phyloP scores from a whole-genome alignment of 30 jellyfish, hydroid and myxozoan species.

The Hydra vulgaris region DNA sequence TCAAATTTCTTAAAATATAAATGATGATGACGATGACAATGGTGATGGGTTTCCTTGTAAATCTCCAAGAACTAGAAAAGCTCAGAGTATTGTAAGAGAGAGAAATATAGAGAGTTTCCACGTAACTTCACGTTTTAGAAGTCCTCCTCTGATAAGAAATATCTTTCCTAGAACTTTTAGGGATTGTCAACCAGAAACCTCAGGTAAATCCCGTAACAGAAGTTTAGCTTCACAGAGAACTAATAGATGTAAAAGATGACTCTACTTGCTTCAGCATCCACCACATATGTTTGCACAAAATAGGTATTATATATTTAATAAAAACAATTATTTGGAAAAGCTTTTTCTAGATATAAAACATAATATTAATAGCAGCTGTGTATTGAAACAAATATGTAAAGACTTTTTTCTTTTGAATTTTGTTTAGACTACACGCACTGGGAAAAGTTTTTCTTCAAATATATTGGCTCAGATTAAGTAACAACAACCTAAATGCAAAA shows the following conservation, averaged over 20 bases:
- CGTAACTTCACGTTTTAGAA: neutral
- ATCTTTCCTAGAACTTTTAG: neutral
- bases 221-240: neutral
- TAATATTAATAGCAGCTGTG: too few species aligned
- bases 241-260: neutral
- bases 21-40: neutral
- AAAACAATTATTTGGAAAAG: too few species aligned
- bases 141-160: neutral
- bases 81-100: neutral
- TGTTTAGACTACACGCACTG: neutral
- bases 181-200: neutral
- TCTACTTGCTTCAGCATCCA: neutral
- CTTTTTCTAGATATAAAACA: too few species aligned
- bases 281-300: neutral
- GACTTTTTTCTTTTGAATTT: too few species aligned
- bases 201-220: neutral
- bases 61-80: neutral
- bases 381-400: too few species aligned
- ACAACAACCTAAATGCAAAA: neutral
- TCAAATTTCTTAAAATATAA: neutral
- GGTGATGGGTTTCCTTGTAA: constrained; percentile 9
- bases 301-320: too few species aligned
- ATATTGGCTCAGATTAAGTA: neutral
- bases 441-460: neutral
- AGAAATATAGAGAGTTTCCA: neutral